Conservation (phyloP, 2,113 vertebrate species). For the Orientallactaga bullata region DNA sequence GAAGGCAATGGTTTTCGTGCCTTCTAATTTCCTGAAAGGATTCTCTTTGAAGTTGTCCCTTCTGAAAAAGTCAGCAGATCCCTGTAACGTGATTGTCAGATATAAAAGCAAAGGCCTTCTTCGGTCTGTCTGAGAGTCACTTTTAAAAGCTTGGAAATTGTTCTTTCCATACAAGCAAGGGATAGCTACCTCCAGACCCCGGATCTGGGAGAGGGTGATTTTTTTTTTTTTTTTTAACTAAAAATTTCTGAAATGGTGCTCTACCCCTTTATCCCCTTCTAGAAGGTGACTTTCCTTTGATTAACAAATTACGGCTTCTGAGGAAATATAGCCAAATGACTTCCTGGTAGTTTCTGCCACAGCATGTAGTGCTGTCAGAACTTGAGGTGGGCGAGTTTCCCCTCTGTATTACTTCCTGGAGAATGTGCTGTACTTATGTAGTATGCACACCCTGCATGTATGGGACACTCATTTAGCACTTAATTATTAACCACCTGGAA, state of each 20-base stretch:
- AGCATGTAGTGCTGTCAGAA: background rate
- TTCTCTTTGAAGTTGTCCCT: constrained; percentile 32
- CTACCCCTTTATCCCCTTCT: background rate
- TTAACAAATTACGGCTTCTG: background rate
- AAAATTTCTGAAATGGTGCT: background rate
- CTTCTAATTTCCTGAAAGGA: constrained; percentile 68
- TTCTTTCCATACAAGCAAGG: background rate
- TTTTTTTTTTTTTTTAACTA: constrained; percentile 10
- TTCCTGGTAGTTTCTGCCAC: background rate
- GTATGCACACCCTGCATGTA: background rate
- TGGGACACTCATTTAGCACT: background rate
- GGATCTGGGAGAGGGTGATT: background rate
- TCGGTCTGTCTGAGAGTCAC: background rate
- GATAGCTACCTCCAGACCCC: background rate
- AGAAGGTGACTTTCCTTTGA: constrained; percentile 43
- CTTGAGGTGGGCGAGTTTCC: background rate
- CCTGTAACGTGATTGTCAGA: constrained; percentile 6
- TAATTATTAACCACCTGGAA: background rate
- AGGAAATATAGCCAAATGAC: background rate
- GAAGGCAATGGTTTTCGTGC: background rate
- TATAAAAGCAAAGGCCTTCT: constrained; percentile 44
- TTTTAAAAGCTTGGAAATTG: constrained; percentile 25
- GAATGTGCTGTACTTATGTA: background rate
- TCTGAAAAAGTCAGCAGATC: constrained; percentile 15
- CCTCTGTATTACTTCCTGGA: background rate